Evolutionary conservation across 2,888 invertebrate species (phyloP), one percentile per base, ranked within the genome.

Genomic region (Chalcosyrphus nemorum): DNA sequence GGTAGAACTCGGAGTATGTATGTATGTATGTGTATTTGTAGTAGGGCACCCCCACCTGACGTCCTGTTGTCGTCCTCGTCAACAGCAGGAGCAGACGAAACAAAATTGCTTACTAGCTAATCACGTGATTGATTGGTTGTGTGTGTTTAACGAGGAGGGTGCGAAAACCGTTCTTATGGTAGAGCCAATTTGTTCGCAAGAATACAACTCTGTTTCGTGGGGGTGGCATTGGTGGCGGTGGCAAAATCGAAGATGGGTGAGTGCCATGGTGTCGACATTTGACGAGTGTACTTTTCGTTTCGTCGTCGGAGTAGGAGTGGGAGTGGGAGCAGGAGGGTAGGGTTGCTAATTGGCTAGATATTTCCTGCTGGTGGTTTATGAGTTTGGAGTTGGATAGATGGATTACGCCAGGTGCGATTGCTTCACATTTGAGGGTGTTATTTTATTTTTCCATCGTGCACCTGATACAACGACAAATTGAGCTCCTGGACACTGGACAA

Each of bases 121-220:
- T 84, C 84, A 84, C 84, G 84, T 84, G 84, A 84, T 84, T 84
- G 84, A 84, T 84, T 84, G 84, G 80, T 84, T 84, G 84, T 84
- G 84, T 84, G 80, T 84, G 84, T 80, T 84, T 75, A 74, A 75
- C 80, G 84, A 80, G 80, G 80, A 75, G 74, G 80, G 84, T 80
- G 84, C 74, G 80, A 84, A 84, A 80, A 74, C 52, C 35, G 80
- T 80, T 65, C 80, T 80, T 80, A 80, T 43, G 32, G 56, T 43
- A 70, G 63, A 75, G 84, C 84, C 84, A 84, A 84, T 84, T 84
- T 84, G 80, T 84, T 84, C 74, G 41, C 65, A 70, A 66, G 70
- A 45, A 24, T 4, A 24, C 52, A 57, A 56, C 41, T 66, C 56
- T 27, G 15, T 47, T 17, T 19, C 27, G 11, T 9, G 66, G 29